These are phyloP conservation scores for Octodonta nipae DNA, from an alignment of 2,888 invertebrate species.

Conservation along the genomic window DNA sequence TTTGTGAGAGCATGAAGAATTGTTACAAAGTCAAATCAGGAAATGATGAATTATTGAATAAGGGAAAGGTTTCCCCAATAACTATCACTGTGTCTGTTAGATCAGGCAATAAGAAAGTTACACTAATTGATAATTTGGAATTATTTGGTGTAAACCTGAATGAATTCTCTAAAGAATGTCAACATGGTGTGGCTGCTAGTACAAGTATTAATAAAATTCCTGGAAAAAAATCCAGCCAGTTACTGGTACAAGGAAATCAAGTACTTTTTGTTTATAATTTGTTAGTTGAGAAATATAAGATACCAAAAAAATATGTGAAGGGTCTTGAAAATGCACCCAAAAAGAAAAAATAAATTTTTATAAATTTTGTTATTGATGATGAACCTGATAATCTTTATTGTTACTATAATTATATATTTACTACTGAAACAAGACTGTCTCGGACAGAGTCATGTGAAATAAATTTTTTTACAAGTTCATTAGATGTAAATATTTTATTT, in stretches of 20 bases:
- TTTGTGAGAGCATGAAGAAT: slow-evolving; percentile 57
- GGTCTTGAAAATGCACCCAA: slow-evolving; percentile 66
- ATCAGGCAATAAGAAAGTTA: slow-evolving; percentile 82
- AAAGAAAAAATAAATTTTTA: slow-evolving; percentile 45
- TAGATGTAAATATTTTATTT: no score
- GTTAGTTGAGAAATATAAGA: slow-evolving; percentile 54
- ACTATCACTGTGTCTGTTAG: slow-evolving; percentile 64
- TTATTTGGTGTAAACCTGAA: slow-evolving; percentile 68
- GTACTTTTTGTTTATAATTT: slow-evolving; percentile 39
- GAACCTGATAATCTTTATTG: no score
- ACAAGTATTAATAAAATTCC: slow-evolving; percentile 64
- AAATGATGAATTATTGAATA: slow-evolving; percentile 39
- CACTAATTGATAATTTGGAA: slow-evolving; percentile 79
- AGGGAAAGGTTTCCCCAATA: slow-evolving; percentile 63
- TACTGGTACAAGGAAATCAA: slow-evolving; percentile 86
- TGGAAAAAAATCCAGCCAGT: slow-evolving; percentile 58
- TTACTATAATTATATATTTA: no score
- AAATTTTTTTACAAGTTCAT: no score
- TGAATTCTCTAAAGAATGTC: slow-evolving; percentile 69
- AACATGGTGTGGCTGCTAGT: slow-evolving; percentile 75
- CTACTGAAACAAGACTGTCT: no score
- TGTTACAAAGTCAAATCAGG: slow-evolving; percentile 51
- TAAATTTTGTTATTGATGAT: no score
- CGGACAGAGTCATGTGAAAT: no score
- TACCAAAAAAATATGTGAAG: slow-evolving; percentile 60